Evolutionary conservation across 2,797 vertebrate genomes (phyloP), one percentile per base, ranked within the genome.

Genomic region (Etheostoma nigrum): DNA sequence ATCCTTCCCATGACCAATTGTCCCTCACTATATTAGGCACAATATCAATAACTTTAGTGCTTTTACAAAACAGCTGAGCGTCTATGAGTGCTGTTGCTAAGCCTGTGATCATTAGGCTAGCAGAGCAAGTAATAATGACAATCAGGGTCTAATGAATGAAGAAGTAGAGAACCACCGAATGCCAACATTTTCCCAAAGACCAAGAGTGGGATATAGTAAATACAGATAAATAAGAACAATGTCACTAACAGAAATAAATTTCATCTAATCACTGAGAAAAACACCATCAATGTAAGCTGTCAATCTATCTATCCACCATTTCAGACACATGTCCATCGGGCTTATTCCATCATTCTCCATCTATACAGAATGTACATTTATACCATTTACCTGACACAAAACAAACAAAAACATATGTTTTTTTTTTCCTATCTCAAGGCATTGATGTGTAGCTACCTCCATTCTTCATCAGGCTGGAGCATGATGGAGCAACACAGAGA

Each of bases 41-140:
- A 86, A 92, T 91, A 93, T 95, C 92, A 94, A 95, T 95, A 94
- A 92, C 93, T 79, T 75, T 61, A 84, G 70, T 75, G 87, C 89
- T 89, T 92, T 93, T 91, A 89, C 87, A 90, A 89, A 93, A 86
- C 76, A 83, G 75, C 76, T 69, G 78, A 86, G 87, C 52, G 55
- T 86, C 86, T 74, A 86, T 58, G 88, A 91, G 92, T 93, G 91
- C 87, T 79, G 91, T 88, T 91, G 91, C 89, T 76, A 88, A 74
- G 88, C 73, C 71, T 74, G 78, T 49, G 73, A 84, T 90, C 89
- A 91, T 93, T 91, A 91, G 59, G 77, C 66, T n/a, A 68, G 72
- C 77, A 60, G 86, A 70, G 52, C 82, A 72, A 87, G 85, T 87
- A 82, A 89, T 86, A 83, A 86, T 83, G 81, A 82, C 82, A 90